Evolutionary conservation across 2,797 vertebrate genomes (phyloP).

Genomic region (Ispidina picta): DNA sequence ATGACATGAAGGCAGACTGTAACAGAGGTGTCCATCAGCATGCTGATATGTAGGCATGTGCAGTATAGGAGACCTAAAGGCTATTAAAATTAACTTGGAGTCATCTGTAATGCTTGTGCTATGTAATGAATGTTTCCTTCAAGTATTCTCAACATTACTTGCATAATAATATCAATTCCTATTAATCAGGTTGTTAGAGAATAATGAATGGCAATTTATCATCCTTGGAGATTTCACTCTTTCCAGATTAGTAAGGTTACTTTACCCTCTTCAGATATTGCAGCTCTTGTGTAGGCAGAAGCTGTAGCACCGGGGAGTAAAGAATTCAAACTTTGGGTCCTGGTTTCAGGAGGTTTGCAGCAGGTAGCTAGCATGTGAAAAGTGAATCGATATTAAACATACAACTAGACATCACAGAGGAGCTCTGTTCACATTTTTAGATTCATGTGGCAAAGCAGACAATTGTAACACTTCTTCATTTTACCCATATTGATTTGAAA

Average conservation of each 20-base stretch:
- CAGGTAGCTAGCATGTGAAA: not conserved
- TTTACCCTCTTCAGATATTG: not conserved
- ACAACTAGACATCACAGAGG: not conserved
- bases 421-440: not conserved
- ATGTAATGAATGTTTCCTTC: not conserved
- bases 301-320: not conserved
- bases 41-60: not conserved
- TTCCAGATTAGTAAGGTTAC: not conserved
- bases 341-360: not conserved
- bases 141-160: not conserved
- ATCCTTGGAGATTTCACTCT: not conserved
- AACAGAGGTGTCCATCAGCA: not conserved
- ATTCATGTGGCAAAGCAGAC: not conserved
- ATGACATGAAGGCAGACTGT: rapidly evolving
- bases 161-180: not conserved
- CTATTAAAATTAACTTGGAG: not conserved
- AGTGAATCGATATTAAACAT: not conserved
- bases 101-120: not conserved
- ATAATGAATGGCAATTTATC: not conserved
- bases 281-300: not conserved
- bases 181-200: not conserved
- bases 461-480: not conserved
- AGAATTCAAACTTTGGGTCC: not conserved
- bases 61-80: not conserved
- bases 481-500: not conserved